Evolutionary conservation across 2,888 invertebrate species (phyloP), one percentile per base, ranked within the genome.

Genomic region (Mantis religiosa): DNA sequence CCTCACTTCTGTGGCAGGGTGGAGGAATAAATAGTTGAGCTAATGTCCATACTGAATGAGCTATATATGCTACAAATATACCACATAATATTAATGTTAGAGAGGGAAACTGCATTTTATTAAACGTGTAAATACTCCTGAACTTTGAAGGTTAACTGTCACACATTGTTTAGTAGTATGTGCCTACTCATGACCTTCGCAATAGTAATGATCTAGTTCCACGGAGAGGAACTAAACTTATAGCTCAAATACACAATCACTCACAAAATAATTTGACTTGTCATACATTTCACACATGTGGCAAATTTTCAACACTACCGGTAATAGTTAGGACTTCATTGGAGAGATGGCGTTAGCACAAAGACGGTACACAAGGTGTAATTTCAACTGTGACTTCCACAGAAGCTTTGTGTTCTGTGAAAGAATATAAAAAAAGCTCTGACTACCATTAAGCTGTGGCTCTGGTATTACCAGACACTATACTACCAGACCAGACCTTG

Each of bases 11-110:
- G 92, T 93, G 94, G 93, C 97, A 97, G 90, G 94, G 93, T 34
- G 97, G 96, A 82, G 95, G 95, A 89, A 95, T 95, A 92, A 97
- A 97, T 91, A 97, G 94, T 92, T 95, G 95, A 89, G 95, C 95
- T 92, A 97, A 94, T 91, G 95, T 96, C 94, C 97, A 97, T 93
- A 97, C 96, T 88, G 97, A 96, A 92, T 97, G 95, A 82, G 94
- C 93, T 89, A 97, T 95, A 92, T 97, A 97, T 25, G 94, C 94
- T 84, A 96, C 92, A 93, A 97, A 97, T 91, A 96, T 92, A 91
- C 95, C 93, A 89, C 95, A 94, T 90, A 96, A 91, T 91, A 91
- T 90, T 12, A 91, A 83, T 28, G 91, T 90, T 86, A 91, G 89
- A 20, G 91, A 91, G 15, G 91, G 91, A 30, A 41, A 89, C 34